Conservation (phyloP, 1,140 invertebrate genomes). For the Parapsyche elsis region DNA sequence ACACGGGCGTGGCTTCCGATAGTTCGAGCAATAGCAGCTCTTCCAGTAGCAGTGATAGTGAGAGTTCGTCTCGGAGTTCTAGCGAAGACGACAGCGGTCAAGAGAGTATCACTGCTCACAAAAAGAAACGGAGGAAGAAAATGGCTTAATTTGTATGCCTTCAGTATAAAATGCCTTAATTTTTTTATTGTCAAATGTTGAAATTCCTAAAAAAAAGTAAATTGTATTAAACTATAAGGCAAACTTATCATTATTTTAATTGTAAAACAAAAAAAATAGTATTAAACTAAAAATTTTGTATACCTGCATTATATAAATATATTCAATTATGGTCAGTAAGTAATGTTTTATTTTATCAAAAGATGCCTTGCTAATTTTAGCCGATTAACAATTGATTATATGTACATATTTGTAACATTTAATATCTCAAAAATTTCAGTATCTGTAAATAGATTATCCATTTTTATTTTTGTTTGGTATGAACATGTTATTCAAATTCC, state of each 20-base stretch:
- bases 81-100: slow-evolving; percentile 83
- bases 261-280: not conserved
- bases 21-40: slow-evolving; percentile 92
- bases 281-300: slow-evolving; percentile 29
- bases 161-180: slow-evolving; percentile 50
- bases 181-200: slow-evolving; percentile 12
- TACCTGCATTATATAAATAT: not conserved
- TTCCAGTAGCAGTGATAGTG: slow-evolving; percentile 80
- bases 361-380: too few species aligned
- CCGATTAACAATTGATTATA: too few species aligned
- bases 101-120: slow-evolving; percentile 87
- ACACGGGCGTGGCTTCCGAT: slow-evolving; percentile 93
- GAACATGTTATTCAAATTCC: too few species aligned
- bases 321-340: too few species aligned
- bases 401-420: too few species aligned
- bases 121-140: slow-evolving; percentile 81
- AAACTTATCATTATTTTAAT: not conserved
- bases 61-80: slow-evolving; percentile 70
- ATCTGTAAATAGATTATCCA: too few species aligned
- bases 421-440: too few species aligned
- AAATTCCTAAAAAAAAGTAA: not conserved
- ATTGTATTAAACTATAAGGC: too few species aligned
- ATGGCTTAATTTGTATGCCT: slow-evolving; percentile 53
- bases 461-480: too few species aligned
- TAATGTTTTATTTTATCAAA: too few species aligned